These are phyloP conservation scores for Rhinolophus ferrumequinum DNA, from an alignment of 2,113 vertebrate genomes.

Conservation along the genomic window DNA sequence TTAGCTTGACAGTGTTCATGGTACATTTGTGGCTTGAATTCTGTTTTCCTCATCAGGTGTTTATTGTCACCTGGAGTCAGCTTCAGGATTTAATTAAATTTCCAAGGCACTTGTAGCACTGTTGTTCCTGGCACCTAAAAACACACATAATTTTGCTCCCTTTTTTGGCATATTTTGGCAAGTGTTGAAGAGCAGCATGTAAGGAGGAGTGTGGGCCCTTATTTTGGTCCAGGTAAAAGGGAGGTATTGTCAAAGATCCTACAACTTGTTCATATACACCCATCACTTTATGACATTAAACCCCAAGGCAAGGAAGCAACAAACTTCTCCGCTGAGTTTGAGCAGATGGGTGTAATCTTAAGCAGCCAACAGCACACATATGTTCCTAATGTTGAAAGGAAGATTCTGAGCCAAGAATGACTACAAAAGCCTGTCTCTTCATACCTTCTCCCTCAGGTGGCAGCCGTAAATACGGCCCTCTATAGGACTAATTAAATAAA, in stretches of 20 bases:
- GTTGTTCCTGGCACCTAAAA: constrained; percentile 9
- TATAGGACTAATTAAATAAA: constrained; percentile 64
- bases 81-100: constrained; percentile 49
- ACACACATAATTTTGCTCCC: not conserved
- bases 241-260: constrained; percentile 31
- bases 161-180: constrained; percentile 55
- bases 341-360: constrained; percentile 82
- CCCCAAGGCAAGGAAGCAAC: constrained; percentile 65
- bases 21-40: not conserved
- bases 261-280: constrained; percentile 56
- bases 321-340: constrained; percentile 74
- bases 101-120: not conserved
- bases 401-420: constrained; percentile 76
- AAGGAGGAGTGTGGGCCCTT: not conserved
- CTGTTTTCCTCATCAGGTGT: not conserved
- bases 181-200: not conserved
- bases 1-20: not conserved
- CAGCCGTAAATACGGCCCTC: constrained; percentile 34
- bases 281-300: constrained; percentile 51
- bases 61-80: constrained; percentile 32
- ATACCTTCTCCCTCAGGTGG: constrained; percentile 59
- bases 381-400: constrained; percentile 77
- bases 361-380: constrained; percentile 82
- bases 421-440: constrained; percentile 70
- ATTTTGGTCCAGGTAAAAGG: constrained; percentile 62